Base-by-base conservation (phyloP, 1,140 invertebrate genomes). In the Drosophila prosaltans region DNA sequence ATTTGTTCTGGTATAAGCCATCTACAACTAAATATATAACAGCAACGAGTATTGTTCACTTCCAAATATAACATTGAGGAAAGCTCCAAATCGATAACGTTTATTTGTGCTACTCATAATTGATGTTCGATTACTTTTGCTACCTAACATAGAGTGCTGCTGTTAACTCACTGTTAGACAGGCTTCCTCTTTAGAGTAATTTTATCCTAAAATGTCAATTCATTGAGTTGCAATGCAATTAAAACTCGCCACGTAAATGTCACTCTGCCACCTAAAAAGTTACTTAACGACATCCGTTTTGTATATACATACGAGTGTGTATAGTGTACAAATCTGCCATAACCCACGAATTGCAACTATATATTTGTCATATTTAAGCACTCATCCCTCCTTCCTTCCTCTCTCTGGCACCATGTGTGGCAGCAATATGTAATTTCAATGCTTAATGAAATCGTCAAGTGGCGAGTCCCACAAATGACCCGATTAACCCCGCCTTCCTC, bases 371-470 rank as follows among this genome's bases (percentile, higher is more conserved):
- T 24, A 51, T 51, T 51, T 51, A 48, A 48, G 2, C 16, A 24
- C 45, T 5, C n/a, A 5, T 51, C 24, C 21, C 8, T 24, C 8
- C 24, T 3, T 1, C 3, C 45, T 1, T 0, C 3, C 43, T 7
- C n/a, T 16, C 16, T 24, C 6, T 6, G 32, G 32, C 32, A 36
- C 32, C 32, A 21, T 51, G 45, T 51, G 45, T 24, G 45, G 45
- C 45, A 30, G 28, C 28, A 59, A 78, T 73, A 57, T 72, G 73
- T 73, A 76, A 75, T 86, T 86, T 57, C 69, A 85, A 73, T 80
- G 78, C 81, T 39, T 39, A 85, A 73, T 45, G 57, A 72, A 72
- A 30, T 60, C 82, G 78, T 86, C 78, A 86, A 81, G 72, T 69
- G 45, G 54, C 59, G 36, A 36, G 39, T 41, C 24, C 36, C 48